Percentiles rank a stretch among this genome's conserved stretches.
Evolutionary conservation across 2,113 vertebrate genomes (phyloP).

Genomic region (Poecilia latipinna): DNA sequence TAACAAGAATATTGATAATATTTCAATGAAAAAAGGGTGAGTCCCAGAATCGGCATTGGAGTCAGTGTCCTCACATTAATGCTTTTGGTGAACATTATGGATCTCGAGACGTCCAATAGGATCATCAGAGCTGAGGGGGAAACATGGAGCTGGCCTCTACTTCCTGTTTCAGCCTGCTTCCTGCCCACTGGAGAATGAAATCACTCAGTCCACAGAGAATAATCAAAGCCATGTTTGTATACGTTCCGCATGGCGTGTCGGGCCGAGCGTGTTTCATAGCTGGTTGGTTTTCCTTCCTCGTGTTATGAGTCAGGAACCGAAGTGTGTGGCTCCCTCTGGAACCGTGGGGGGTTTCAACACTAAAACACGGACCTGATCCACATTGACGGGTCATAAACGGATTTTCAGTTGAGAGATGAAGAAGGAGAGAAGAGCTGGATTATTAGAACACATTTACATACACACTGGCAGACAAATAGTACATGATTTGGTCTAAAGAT

Average conservation of each 20-base stretch:
- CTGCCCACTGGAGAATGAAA: constrained; percentile 42
- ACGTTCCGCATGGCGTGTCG: constrained; percentile 50
- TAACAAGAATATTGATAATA: no score
- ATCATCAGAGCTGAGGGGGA: background rate
- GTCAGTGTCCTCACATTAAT: no score
- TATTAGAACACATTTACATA: no score
- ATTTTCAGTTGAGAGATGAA: background rate
- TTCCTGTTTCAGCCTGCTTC: constrained; percentile 20
- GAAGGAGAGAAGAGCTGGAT: no score
- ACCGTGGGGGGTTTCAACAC: background rate
- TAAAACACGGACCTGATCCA: background rate
- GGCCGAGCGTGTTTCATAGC: constrained; percentile 64
- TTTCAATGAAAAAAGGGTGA: no score
- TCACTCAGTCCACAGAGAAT: constrained; percentile 55
- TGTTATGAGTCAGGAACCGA: constrained; percentile 35
- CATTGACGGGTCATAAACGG: no score
- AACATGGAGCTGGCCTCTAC: constrained; percentile 28
- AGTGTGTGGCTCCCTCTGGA: no score
- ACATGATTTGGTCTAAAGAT: no score
- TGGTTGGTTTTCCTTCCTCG: constrained; percentile 59
- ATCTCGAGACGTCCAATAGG: background rate
- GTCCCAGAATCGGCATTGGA: no score
- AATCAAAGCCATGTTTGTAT: constrained; percentile 72
- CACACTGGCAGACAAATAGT: no score
- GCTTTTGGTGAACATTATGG: background rate